A percentile compares a stretch with the other conserved stretches of the same genome.
These are phyloP conservation scores for Enteromius argenteus DNA, from an alignment of 2,797 vertebrate genomes.

Conservation along the genomic window DNA sequence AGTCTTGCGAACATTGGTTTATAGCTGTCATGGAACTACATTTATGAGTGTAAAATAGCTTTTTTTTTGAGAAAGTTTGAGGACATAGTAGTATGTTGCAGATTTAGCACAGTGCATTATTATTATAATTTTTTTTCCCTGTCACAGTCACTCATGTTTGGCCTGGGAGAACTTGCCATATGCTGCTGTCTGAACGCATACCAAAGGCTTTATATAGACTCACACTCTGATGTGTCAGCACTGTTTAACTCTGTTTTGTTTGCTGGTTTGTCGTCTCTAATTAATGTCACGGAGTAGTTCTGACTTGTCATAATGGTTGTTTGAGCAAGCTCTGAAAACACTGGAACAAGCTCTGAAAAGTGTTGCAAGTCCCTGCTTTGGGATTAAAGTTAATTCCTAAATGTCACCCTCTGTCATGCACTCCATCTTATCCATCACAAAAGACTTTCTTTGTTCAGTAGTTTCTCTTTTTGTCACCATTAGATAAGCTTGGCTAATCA, in stretches of 20 bases:
- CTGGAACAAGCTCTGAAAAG: slow-evolving; percentile 14
- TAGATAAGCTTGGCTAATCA: slow-evolving; percentile 39
- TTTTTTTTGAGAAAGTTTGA: background rate
- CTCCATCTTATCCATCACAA: slow-evolving; percentile 9
- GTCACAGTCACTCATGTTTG: slow-evolving; percentile 48
- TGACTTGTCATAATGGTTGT: slow-evolving; percentile 36
- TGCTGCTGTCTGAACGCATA: slow-evolving; percentile 56
- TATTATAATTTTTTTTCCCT: slow-evolving; percentile 16
- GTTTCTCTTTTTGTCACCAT: slow-evolving; percentile 36
- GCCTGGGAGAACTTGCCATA: slow-evolving; percentile 62
- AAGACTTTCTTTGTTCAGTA: slow-evolving; percentile 13
- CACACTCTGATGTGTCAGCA: slow-evolving; percentile 29
- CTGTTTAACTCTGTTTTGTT: slow-evolving; percentile 33
- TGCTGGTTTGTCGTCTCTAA: slow-evolving; percentile 42
- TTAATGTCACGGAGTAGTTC: slow-evolving; percentile 30
- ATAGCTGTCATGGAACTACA: background rate
- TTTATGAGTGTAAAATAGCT: background rate
- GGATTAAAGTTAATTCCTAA: slow-evolving; percentile 41
- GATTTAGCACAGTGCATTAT: slow-evolving; percentile 18
- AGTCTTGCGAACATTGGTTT: background rate
- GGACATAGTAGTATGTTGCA: slow-evolving; percentile 7
- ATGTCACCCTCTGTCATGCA: slow-evolving; percentile 14
- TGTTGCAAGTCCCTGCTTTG: slow-evolving; percentile 23
- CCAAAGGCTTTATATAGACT: slow-evolving; percentile 52
- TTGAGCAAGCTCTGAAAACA: slow-evolving; percentile 37